Base-by-base conservation (phyloP, 2,888 invertebrate genomes). In the Dryomyza anilis region DNA sequence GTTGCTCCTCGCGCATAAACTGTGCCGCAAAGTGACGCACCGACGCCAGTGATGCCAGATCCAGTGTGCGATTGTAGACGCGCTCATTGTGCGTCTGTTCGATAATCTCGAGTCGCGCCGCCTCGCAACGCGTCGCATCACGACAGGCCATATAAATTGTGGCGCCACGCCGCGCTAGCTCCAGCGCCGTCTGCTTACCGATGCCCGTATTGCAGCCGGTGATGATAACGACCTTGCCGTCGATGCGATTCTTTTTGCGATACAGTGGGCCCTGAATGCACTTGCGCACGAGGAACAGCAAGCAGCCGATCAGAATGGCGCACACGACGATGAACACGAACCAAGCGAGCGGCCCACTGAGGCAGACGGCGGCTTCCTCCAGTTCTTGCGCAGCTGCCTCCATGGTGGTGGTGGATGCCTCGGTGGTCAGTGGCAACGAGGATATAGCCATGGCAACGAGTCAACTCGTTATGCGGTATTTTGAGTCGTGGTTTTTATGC, bases 71-170 rank as follows among this genome's bases (percentile, higher is more conserved):
- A 71, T 83, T 92, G 90, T 71, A 95, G 85, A 83, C 85, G 89
- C 82, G 91, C 82, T 83, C 91, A 82, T 95, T 95, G 76, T 84
- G 85, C 0, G 91, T 90, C 68, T 89, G 87, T 69, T 91, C 78
- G 53, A 94, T 91, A 69, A 94, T 91, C 73, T 91, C 89, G 74
- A 88, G 85, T 1, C 92, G 87, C 43, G 87, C 85, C 7, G 84
- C 83, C 86, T 94, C 93, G 82, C 94, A 95, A 76, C 87, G 87
- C 46, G 85, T 81, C 84, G 93, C 86, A 84, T 95, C 88, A 50
- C 94, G 87, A 74, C 95, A 95, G 5, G 94, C 95, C 92, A 95
- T 91, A 76, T 93, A 89, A 71, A 95, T 89, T 85, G 89, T 91
- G 7, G 91, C 94, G 7, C 91, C 89, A 59, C 91, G 84, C 56